Evolutionary conservation across 2,113 vertebrate species (phyloP), one percentile per base, ranked within the genome.

Genomic region (Microtus richardsoni): DNA sequence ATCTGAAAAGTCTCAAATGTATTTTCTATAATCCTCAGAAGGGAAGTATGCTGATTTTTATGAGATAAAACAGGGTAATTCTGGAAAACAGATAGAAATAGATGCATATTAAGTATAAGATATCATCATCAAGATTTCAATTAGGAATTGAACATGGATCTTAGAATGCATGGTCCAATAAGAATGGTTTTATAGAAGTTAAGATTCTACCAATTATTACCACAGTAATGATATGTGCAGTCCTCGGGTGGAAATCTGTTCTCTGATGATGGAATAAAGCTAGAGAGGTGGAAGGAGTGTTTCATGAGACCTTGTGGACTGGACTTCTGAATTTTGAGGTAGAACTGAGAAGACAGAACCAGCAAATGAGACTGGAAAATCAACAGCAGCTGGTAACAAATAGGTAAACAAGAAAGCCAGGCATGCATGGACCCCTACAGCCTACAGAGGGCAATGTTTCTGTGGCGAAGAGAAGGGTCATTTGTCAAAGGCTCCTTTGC

Each of bases 11-110:
- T 66, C 21, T 83, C 49, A 89, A 77, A 68, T 77, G 12, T 33
- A 8, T 83, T 44, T 92, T 66, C 54, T 86, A 70, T 54, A 71
- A 86, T 94, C 74, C 14, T 85, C 58, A 4, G 7, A 77, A 77
- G 41, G 36, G 9, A 26, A 19, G 2, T 70, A 30, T 16, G 10
- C 39, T 88, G 77, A 13, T 87, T n/a, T 21, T 85, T 82, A 70
- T 93, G 47, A 41, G 7, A 5, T 52, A 93, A 77, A 49, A 87
- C 8, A 44, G 19, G 2, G 11, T 64, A 92, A 66, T 11, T 58
- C 1, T 92, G n/a, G 12, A 79, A 66, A 75, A 62, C 74, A 93
- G 22, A 90, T 60, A 49, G 87, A 94, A 88, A 68, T 66, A 88
- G 8, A 83, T 88, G 24, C 0, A 6, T n/a, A 33, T 88, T 74